phyloP scores from a whole-genome alignment of 2,888 invertebrate species.

The Gastracanthus pulcherrimus region DNA sequence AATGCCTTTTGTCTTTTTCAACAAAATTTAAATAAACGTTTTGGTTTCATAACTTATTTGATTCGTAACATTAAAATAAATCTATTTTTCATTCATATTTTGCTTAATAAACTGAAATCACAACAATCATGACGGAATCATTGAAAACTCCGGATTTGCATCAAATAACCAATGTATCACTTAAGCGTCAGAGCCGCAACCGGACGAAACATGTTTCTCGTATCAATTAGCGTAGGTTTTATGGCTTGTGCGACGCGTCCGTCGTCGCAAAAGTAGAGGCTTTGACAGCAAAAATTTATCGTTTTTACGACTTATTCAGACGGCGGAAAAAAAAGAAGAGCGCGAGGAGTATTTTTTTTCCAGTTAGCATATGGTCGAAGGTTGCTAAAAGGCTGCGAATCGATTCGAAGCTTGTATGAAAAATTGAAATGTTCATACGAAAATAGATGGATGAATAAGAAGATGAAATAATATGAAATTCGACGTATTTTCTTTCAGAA shows the following conservation, averaged over 20 bases:
- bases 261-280: background rate
- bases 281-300: background rate
- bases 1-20: too few relatives aligned
- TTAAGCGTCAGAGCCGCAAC: background rate
- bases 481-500: background rate
- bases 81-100: background rate
- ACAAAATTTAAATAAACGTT: too few relatives aligned
- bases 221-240: constrained; percentile 30
- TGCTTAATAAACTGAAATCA: background rate
- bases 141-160: constrained; percentile 16
- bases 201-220: background rate
- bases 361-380: background rate
- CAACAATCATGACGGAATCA: background rate
- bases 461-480: background rate
- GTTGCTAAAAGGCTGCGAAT: background rate
- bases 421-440: background rate
- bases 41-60: too few relatives aligned
- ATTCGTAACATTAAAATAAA: too few relatives aligned
- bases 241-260: background rate
- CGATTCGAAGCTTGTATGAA: too few relatives aligned
- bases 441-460: background rate
- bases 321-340: background rate
- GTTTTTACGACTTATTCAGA: background rate
- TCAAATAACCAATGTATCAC: background rate
- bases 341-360: background rate